Conservation (phyloP, 2,797 vertebrate genomes). For the Morus bassanus region DNA sequence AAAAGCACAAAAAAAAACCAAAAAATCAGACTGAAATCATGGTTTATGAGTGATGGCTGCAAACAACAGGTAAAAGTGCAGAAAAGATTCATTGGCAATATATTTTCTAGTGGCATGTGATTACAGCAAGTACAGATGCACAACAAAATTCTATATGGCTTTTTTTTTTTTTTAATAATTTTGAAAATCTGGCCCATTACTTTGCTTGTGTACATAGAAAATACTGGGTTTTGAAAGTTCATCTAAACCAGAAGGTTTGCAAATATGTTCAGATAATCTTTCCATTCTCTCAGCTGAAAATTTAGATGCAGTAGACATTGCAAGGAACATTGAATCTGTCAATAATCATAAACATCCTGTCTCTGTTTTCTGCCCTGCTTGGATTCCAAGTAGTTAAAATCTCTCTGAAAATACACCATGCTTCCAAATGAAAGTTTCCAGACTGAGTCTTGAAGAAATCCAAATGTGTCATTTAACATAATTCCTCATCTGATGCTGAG, state of each 20-base stretch:
- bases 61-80: background rate
- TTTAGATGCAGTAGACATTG: background rate
- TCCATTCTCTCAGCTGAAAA: background rate
- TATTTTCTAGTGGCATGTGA: background rate
- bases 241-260: background rate
- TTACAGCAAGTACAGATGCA: background rate
- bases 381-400: background rate
- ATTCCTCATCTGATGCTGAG: background rate
- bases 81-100: background rate
- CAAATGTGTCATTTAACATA: background rate
- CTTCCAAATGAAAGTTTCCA: slow-evolving; percentile 1
- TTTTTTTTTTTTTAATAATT: background rate
- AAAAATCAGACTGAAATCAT: background rate
- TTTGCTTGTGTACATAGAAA: background rate
- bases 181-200: background rate
- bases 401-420: background rate
- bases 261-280: background rate
- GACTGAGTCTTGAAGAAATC: background rate
- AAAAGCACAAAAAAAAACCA: background rate
- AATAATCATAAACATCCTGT: background rate
- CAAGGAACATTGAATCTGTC: background rate
- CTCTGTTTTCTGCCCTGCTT: background rate
- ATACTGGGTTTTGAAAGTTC: background rate
- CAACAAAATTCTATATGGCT: background rate
- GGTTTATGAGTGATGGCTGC: background rate